phyloP scores from a whole-genome alignment of 2,888 invertebrate species.

The Drosophila demipolita region DNA sequence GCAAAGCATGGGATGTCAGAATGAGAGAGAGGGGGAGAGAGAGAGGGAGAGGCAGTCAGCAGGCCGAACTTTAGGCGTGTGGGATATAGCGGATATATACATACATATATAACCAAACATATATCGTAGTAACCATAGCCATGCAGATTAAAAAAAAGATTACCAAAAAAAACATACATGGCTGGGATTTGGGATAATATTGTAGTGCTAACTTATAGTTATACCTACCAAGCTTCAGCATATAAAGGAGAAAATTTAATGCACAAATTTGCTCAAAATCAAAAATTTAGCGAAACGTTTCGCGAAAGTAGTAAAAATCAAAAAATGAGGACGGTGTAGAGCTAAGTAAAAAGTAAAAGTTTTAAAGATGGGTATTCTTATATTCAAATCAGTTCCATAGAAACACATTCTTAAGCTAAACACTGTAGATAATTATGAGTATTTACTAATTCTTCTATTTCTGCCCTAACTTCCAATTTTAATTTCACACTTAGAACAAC shows the following conservation, averaged over 20 bases:
- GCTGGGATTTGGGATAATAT: slow-evolving; percentile 50
- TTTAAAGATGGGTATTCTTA: slow-evolving; percentile 16
- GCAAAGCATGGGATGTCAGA: slow-evolving; percentile 25
- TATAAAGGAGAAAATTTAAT: slow-evolving; percentile 55
- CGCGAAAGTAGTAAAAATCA: slow-evolving; percentile 47
- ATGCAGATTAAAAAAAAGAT: slow-evolving; percentile 33
- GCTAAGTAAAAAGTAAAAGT: slow-evolving; percentile 19
- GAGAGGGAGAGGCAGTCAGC: neutral
- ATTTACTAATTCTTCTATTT: slow-evolving; percentile 17
- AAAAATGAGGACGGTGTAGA: slow-evolving; percentile 19
- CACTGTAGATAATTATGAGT: slow-evolving; percentile 39
- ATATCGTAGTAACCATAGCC: slow-evolving; percentile 65
- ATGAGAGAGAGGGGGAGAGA: neutral
- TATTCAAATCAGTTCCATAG: slow-evolving; percentile 34
- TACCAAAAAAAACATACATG: slow-evolving; percentile 36
- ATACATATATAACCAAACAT: slow-evolving; percentile 49
- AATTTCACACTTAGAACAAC: slow-evolving; percentile 8
- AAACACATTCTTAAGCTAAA: slow-evolving; percentile 23
- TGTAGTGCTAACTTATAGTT: slow-evolving; percentile 54
- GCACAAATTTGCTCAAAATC: slow-evolving; percentile 73
- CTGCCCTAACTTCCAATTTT: slow-evolving; percentile 35
- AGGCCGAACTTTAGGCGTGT: slow-evolving; percentile 6
- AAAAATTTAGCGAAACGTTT: slow-evolving; percentile 41
- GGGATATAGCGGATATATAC: slow-evolving; percentile 39
- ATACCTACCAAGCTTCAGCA: slow-evolving; percentile 54